A percentile compares a stretch with the other conserved stretches of the same genome.
These are phyloP conservation scores for Pteria penguin DNA, from an alignment of 2,888 invertebrate genomes.

Conservation along the genomic window DNA sequence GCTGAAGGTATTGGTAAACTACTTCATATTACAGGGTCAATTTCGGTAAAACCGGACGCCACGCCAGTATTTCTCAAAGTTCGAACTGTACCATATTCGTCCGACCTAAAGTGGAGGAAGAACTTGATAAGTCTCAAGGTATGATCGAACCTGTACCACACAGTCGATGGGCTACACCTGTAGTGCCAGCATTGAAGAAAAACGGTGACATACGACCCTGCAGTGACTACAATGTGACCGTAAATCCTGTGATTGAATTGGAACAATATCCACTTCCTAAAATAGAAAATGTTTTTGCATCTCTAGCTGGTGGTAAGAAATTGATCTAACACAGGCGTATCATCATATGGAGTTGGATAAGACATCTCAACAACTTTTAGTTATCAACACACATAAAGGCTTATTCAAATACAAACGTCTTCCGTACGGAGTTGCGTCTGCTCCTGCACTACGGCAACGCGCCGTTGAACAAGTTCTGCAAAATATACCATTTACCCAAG, in stretches of 20 bases:
- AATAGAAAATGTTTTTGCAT: conserved; percentile 56
- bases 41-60: not conserved
- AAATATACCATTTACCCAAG: conserved; percentile 13
- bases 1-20: conserved; percentile 9
- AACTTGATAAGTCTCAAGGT: conserved; percentile 17
- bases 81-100: conserved; percentile 44
- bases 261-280: conserved; percentile 58
- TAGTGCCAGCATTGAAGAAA: conserved; percentile 39
- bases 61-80: conserved; percentile 48
- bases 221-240: conserved; percentile 53
- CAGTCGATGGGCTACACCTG: conserved; percentile 49
- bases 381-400: conserved; percentile 24
- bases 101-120: conserved; percentile 28
- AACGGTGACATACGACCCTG: conserved; percentile 47
- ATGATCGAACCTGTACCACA: conserved; percentile 22
- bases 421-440: conserved; percentile 19
- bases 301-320: conserved; percentile 43
- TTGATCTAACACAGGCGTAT: conserved; percentile 41
- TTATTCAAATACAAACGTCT: conserved; percentile 23
- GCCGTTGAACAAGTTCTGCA: conserved; percentile 49
- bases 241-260: conserved; percentile 56
- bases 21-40: conserved; percentile 5
- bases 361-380: conserved; percentile 17
- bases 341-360: conserved; percentile 44
- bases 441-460: conserved; percentile 43